Conservation (phyloP, 2,888 invertebrate species). For the Synergus umbraculus region DNA sequence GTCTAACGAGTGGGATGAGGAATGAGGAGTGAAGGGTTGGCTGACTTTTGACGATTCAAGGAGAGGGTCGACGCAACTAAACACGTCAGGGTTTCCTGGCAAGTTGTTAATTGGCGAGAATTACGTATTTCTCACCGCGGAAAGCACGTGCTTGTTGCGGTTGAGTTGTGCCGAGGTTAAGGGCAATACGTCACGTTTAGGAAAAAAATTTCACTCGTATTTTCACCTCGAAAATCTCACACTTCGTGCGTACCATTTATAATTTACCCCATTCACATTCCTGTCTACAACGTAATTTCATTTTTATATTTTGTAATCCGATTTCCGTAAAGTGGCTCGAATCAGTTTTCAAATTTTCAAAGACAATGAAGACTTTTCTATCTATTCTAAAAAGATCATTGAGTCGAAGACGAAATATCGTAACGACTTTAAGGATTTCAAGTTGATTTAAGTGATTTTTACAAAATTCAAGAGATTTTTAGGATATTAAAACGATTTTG, state of each 20-base stretch:
- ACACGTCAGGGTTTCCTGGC: constrained; percentile 55
- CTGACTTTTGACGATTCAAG: constrained; percentile 26
- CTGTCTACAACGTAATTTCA: background rate
- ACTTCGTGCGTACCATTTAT: background rate
- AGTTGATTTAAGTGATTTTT: too few relatives aligned
- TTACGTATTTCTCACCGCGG: constrained; percentile 61
- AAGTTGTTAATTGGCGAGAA: constrained; percentile 67
- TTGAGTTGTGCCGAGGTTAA: constrained; percentile 11
- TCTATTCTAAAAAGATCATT: too few relatives aligned
- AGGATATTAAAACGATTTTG: too few relatives aligned
- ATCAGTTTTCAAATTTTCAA: too few relatives aligned
- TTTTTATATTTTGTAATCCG: background rate
- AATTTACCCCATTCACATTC: background rate
- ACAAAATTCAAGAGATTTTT: too few relatives aligned
- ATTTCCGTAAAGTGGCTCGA: background rate
- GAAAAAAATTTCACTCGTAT: background rate
- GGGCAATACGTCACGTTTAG: background rate
- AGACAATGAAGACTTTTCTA: too few relatives aligned
- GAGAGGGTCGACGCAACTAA: constrained; percentile 60
- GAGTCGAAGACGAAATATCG: too few relatives aligned
- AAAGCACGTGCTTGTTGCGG: constrained; percentile 31
- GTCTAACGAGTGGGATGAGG: constrained; percentile 37
- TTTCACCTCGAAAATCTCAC: background rate
- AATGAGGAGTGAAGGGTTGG: background rate
- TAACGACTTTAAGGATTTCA: too few relatives aligned